A percentile compares a stretch with the other conserved stretches of the same genome.
These are phyloP conservation scores for Chrysodeixis includens DNA, from an alignment of 2,888 invertebrate genomes.

Conservation along the genomic window DNA sequence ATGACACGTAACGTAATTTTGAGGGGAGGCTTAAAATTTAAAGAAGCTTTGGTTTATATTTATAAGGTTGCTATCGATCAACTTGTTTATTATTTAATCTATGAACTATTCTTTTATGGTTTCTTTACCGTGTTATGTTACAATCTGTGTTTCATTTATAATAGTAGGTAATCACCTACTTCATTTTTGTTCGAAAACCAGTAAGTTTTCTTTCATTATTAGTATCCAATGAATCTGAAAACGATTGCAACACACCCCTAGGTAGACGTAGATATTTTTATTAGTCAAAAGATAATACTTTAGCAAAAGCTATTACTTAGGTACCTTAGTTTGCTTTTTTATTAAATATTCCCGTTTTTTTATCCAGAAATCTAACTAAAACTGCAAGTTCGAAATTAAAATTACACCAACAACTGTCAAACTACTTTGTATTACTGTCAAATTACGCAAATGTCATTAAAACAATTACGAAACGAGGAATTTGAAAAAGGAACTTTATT, in stretches of 20 bases:
- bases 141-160: slow-evolving; percentile 15
- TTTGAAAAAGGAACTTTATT: slow-evolving; percentile 37
- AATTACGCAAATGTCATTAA: too few relatives aligned
- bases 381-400: too few relatives aligned
- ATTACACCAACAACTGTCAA: too few relatives aligned
- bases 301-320: too few relatives aligned
- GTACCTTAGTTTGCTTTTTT: too few relatives aligned
- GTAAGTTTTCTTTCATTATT: neutral
- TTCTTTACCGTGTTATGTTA: slow-evolving; percentile 33
- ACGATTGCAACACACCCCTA: too few relatives aligned
- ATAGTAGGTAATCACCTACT: neutral
- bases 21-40: neutral
- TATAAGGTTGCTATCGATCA: slow-evolving; percentile 16
- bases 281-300: too few relatives aligned
- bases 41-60: neutral
- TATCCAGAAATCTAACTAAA: too few relatives aligned
- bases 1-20: neutral
- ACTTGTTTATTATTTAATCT: slow-evolving; percentile 12
- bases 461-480: neutral
- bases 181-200: neutral
- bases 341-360: too few relatives aligned
- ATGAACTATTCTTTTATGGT: slow-evolving; percentile 11
- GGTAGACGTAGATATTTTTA: too few relatives aligned
- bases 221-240: too few relatives aligned
- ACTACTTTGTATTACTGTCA: too few relatives aligned